Base-by-base conservation (phyloP, 2,113 vertebrate genomes). In the Sakesphorus luctuosus region DNA sequence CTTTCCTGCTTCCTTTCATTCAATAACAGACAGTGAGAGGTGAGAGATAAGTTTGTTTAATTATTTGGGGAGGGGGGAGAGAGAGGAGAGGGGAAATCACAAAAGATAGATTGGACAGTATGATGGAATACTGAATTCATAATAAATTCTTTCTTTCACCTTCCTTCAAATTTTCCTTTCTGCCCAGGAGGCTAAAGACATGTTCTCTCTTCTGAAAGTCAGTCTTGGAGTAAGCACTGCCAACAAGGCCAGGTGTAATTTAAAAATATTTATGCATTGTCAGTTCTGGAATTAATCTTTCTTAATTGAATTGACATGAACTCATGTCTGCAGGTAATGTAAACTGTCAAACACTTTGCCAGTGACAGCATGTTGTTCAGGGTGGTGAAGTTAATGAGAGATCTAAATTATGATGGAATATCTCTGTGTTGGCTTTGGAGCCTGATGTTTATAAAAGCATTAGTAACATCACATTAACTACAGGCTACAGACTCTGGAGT, bases 261-360 rank as follows among this genome's bases (percentile, higher is more conserved):
- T 96, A 75, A 96, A 97, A 97, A 97, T 96, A 95, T 97, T 96
- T 97, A 96, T 96, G 95, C 96, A 77, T 97, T 96, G 97, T 96
- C 96, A 97, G 96, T 93, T 97, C 94, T 96, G 94, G 90, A 96
- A 97, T 97, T 93, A 97, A 97, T 97, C 97, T 96, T 97, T 89
- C 93, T 97, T 96, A 96, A 97, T 97, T 95, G 96, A 97, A 95
- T 93, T 97, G 96, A 93, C 97, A 93, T 47, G 43, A 90, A 86
- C 88, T 90, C 74, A 95, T 96, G 96, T 97, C 97, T 97, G 90
- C 97, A 97, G 96, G 97, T 97, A 97, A 97, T 97, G 73, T 96
- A 97, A 97, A 95, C 93, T 97, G 96, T 97, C 96, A 96, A 95
- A 96, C 84, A 61, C 86, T 95, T 91, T 93, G 84, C 95, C 90